phyloP scores from a whole-genome alignment of 2,888 invertebrate genomes.

The Mantis religiosa region DNA sequence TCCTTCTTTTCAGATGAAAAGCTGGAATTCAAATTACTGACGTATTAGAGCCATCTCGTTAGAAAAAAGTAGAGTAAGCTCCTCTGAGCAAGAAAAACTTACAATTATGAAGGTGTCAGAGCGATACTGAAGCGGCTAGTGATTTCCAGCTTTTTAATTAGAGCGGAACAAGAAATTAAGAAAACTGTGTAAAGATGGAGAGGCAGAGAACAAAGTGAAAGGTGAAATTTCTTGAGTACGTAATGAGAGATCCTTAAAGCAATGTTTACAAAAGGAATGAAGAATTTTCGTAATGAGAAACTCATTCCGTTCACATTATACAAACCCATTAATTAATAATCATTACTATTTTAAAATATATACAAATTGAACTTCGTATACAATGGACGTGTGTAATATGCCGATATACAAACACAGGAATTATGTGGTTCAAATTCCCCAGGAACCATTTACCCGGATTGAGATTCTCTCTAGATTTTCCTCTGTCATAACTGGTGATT shows the following conservation, averaged over 20 bases:
- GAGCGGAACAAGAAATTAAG: background rate
- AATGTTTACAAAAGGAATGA: background rate
- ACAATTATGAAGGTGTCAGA: background rate
- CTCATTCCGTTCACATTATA: background rate
- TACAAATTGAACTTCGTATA: too few species aligned
- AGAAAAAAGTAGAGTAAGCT: background rate
- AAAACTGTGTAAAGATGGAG: background rate
- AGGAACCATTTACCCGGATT: too few species aligned
- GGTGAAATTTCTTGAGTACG: background rate
- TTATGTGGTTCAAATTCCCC: too few species aligned
- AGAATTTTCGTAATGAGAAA: background rate
- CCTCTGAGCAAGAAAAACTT: background rate
- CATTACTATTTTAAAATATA: too few species aligned
- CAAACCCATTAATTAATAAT: background rate
- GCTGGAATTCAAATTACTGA: background rate
- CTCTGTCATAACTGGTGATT: too few species aligned
- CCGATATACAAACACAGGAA: too few species aligned
- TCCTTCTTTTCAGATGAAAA: background rate
- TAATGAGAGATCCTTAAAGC: background rate
- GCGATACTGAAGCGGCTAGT: background rate
- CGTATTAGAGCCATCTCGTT: background rate
- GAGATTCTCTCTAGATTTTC: too few species aligned
- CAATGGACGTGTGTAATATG: too few species aligned
- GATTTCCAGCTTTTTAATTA: background rate
- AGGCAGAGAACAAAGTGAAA: background rate